These are phyloP conservation scores for Noctua janthe DNA, from an alignment of 2,888 invertebrate species.

Conservation along the genomic window DNA sequence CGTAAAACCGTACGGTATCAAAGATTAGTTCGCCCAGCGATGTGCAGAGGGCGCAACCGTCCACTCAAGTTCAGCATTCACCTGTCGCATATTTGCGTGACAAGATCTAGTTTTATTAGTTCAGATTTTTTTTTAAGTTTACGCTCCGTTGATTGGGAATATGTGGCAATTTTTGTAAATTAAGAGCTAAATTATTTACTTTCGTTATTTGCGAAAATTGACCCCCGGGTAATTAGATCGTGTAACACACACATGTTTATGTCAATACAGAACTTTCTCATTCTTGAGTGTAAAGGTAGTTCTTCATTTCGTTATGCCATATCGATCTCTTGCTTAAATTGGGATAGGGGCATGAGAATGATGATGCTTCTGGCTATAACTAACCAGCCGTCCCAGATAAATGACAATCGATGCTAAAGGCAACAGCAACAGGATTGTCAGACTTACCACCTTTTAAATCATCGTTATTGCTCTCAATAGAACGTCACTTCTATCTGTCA, in stretches of 20 bases:
- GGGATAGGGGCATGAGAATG: too few species aligned
- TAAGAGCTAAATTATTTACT: slow-evolving; percentile 22
- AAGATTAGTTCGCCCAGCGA: slow-evolving; percentile 83
- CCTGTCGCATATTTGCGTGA: slow-evolving; percentile 71
- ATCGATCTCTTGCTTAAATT: background rate
- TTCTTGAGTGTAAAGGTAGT: background rate
- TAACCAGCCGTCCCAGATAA: background rate
- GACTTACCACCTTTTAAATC: background rate
- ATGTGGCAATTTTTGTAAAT: slow-evolving; percentile 32
- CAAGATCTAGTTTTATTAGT: slow-evolving; percentile 57
- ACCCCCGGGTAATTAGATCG: background rate
- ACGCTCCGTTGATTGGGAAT: slow-evolving; percentile 43
- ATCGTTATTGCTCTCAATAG: background rate
- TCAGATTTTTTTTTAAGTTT: slow-evolving; percentile 27
- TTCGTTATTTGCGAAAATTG: slow-evolving; percentile 27
- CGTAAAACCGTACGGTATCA: slow-evolving; percentile 85
- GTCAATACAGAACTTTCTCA: background rate
- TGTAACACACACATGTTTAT: background rate
- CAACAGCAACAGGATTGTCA: background rate
- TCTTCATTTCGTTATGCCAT: background rate
- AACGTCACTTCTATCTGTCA: background rate
- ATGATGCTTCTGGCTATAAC: too few species aligned
- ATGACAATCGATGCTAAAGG: background rate
- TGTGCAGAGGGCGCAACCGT: slow-evolving; percentile 69
- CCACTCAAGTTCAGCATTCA: slow-evolving; percentile 72